Evolutionary conservation across 2,888 invertebrate genomes (phyloP).

Genomic region (Rotaria macrura): DNA sequence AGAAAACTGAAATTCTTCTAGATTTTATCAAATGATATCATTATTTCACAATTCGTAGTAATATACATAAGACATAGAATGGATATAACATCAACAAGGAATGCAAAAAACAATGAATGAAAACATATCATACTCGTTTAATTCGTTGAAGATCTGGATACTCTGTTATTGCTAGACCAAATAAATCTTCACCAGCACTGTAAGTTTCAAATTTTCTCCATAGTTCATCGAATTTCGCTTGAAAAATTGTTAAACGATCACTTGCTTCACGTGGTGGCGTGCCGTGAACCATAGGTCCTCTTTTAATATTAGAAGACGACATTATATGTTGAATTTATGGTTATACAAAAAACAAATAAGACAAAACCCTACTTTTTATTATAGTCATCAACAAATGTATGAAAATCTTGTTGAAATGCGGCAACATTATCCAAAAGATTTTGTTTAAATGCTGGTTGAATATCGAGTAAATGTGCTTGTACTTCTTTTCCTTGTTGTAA

Average conservation of each 20-base stretch:
- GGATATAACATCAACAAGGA: too few relatives aligned
- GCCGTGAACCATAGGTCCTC: constrained; percentile 81
- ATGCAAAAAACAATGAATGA: too few relatives aligned
- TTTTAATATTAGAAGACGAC: neutral
- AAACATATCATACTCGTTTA: constrained; percentile 37
- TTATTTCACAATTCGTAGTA: too few relatives aligned
- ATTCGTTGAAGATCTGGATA: constrained; percentile 85
- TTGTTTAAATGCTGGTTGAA: constrained; percentile 80
- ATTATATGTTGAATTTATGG: too few relatives aligned
- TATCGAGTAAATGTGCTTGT: constrained; percentile 66
- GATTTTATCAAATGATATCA: too few relatives aligned
- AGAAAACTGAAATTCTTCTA: too few relatives aligned
- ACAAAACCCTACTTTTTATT: constrained; percentile 41
- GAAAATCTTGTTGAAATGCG: constrained; percentile 63
- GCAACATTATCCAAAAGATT: constrained; percentile 70
- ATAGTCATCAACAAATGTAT: constrained; percentile 50
- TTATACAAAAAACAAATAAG: too few relatives aligned
- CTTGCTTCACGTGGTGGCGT: constrained; percentile 83
- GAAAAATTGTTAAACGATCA: constrained; percentile 67
- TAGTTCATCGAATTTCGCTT: constrained; percentile 80
- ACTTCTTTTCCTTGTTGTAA: constrained; percentile 56
- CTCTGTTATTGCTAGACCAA: constrained; percentile 79
- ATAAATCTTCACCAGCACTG: constrained; percentile 85
- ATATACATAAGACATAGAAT: too few relatives aligned
- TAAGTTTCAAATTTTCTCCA: constrained; percentile 86